Conservation (phyloP, 1,140 invertebrate species). For the Drosophila ironensis region DNA sequence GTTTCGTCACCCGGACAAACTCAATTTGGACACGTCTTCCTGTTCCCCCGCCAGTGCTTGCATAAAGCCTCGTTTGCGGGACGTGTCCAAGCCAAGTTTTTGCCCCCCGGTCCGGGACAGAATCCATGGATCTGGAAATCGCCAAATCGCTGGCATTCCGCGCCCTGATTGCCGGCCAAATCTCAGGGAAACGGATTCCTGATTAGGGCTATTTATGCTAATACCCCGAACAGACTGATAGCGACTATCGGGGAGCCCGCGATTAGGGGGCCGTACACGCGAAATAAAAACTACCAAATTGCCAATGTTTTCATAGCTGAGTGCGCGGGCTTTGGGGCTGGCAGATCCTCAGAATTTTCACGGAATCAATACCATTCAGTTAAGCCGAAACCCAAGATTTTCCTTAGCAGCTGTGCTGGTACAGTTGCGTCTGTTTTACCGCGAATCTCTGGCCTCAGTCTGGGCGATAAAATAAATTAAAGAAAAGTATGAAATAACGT, state of each 20-base stretch:
- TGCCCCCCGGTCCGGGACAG: background rate
- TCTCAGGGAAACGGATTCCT: conserved; percentile 3
- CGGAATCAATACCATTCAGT: no score
- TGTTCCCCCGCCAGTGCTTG: conserved; percentile 47
- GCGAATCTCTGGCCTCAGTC: background rate
- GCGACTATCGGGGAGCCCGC: conserved; percentile 4
- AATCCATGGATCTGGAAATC: conserved; percentile 42
- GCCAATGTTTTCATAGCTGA: no score
- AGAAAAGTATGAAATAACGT: no score
- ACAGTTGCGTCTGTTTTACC: background rate
- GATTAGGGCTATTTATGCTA: conserved; percentile 32
- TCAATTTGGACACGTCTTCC: conserved; percentile 75
- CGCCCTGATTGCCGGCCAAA: conserved; percentile 8
- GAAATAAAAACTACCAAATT: background rate
- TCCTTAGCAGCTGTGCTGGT: background rate
- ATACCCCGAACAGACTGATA: conserved; percentile 29
- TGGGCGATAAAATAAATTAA: no score
- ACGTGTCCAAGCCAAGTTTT: conserved; percentile 32
- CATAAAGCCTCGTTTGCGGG: conserved; percentile 35
- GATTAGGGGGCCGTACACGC: conserved; percentile 7
- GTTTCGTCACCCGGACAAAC: conserved; percentile 30
- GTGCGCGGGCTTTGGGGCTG: background rate
- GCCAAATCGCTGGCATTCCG: conserved; percentile 10
- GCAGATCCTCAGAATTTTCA: background rate
- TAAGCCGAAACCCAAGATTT: no score